Percentiles rank a stretch among this genome's conserved stretches.
Conservation (phyloP, 2,888 invertebrate species). For the Drosophila prolongata region DNA sequence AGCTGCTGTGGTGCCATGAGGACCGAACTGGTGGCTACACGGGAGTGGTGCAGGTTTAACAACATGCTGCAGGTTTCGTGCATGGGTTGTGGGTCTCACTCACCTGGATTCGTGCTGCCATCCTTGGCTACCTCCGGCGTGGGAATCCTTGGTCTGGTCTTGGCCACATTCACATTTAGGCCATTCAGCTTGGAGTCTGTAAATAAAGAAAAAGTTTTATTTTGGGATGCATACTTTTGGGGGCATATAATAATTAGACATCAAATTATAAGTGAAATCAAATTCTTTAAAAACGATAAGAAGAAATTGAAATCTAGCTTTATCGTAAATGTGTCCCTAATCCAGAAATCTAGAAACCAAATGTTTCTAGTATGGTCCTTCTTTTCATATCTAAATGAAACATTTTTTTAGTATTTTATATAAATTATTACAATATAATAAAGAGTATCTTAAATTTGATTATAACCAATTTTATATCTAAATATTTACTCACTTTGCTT, state of each 20-base stretch:
- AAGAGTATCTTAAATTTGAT: too few species aligned
- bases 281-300: too few species aligned
- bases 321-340: too few species aligned
- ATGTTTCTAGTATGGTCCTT: too few species aligned
- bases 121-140: conserved; percentile 95
- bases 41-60: conserved; percentile 64
- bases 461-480: too few species aligned
- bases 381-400: too few species aligned
- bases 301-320: too few species aligned
- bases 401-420: too few species aligned
- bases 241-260: not conserved
- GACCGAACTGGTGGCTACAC: conserved; percentile 85
- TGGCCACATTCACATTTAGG: conserved; percentile 85
- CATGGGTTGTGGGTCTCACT: conserved; percentile 10
- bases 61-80: conserved; percentile 47
- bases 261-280: not conserved
- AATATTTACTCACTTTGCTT: conserved; percentile 87
- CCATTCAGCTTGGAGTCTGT: conserved; percentile 88
- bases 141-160: conserved; percentile 94
- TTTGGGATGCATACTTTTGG: conserved; percentile 10
- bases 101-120: conserved; percentile 82
- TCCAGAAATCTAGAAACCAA: too few species aligned
- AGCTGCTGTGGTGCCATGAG: conserved; percentile 89
- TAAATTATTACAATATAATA: too few species aligned
- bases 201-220: not conserved